These are phyloP conservation scores for Steinernema khuongi DNA, from an alignment of 1,140 invertebrate genomes.

Conservation along the genomic window DNA sequence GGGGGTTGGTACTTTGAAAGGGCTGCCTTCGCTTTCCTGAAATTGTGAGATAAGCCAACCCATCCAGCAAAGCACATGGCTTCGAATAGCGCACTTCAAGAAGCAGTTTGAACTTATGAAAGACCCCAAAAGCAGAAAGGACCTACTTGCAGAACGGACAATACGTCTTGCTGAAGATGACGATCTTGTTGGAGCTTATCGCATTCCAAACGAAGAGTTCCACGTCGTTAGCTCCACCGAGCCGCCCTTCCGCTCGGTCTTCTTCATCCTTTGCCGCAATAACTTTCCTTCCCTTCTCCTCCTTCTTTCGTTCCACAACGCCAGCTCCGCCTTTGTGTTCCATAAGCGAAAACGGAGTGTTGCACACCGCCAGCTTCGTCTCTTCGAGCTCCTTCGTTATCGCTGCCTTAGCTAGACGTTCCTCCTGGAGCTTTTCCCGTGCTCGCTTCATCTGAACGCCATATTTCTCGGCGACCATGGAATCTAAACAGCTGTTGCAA, in stretches of 20 bases:
- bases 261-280: neutral
- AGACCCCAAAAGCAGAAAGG: too few relatives aligned
- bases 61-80: too few relatives aligned
- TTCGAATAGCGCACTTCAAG: neutral
- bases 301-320: too few relatives aligned
- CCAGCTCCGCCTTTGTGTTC: too few relatives aligned
- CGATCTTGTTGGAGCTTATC: neutral
- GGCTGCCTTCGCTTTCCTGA: neutral
- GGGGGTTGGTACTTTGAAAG: neutral
- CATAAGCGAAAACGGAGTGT: too few relatives aligned
- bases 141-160: slow-evolving; percentile 2
- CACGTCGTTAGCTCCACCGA: neutral
- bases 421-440: neutral
- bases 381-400: neutral
- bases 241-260: neutral
- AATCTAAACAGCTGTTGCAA: neutral
- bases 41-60: too few relatives aligned
- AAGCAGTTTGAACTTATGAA: neutral
- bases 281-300: neutral
- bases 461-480: neutral
- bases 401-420: neutral
- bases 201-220: neutral
- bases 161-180: slow-evolving; percentile 13
- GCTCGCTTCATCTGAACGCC: neutral
- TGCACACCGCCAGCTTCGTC: too few relatives aligned